Evolutionary conservation across 2,888 invertebrate species (phyloP).

Genomic region (Sesia bembeciformis): DNA sequence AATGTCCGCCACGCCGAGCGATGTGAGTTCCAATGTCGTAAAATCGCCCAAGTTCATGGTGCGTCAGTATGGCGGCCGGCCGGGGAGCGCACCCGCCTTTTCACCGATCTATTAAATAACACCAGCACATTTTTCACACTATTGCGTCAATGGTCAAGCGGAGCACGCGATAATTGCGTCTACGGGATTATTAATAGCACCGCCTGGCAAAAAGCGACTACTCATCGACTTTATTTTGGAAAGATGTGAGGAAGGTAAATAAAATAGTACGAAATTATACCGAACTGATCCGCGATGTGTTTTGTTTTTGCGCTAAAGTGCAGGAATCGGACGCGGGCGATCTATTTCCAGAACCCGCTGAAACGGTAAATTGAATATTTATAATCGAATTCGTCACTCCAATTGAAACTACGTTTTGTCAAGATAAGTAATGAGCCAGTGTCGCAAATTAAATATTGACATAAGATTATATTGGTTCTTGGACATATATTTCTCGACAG

Average conservation of each 20-base stretch:
- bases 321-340: conserved; percentile 28
- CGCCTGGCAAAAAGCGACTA: conserved; percentile 60
- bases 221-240: conserved; percentile 64
- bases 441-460: conserved; percentile 47
- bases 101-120: conserved; percentile 58
- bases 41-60: conserved; percentile 53
- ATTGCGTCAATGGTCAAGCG: conserved; percentile 67
- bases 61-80: conserved; percentile 24
- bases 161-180: conserved; percentile 67
- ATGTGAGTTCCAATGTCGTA: conserved; percentile 9
- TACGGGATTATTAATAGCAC: conserved; percentile 58
- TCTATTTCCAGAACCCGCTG: conserved; percentile 42
- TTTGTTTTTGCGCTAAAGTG: conserved; percentile 42
- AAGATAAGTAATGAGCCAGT: conserved; percentile 48
- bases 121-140: conserved; percentile 61
- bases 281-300: conserved; percentile 36
- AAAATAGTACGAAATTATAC: conserved; percentile 55
- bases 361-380: conserved; percentile 49
- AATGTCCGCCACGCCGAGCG: background rate
- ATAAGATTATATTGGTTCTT: conserved; percentile 52
- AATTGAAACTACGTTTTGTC: conserved; percentile 52
- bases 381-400: conserved; percentile 59
- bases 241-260: conserved; percentile 59
- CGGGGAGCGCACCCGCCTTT: conserved; percentile 46
- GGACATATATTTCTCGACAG: conserved; percentile 47